These are phyloP conservation scores for Lomographa bimaculata DNA, from an alignment of 2,888 invertebrate species.

Conservation along the genomic window DNA sequence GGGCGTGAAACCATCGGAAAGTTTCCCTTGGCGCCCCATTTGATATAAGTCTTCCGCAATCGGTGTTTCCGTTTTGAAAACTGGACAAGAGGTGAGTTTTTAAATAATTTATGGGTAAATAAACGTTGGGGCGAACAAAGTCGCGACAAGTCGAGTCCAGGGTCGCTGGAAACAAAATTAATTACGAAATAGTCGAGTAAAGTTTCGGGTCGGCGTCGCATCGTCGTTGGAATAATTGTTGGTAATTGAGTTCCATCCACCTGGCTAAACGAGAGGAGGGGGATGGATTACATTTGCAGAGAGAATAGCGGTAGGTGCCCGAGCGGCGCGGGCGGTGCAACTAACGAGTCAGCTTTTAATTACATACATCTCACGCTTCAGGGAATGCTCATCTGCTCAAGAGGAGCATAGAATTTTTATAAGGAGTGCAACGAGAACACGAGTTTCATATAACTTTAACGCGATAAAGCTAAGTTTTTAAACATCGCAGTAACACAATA, in stretches of 20 bases:
- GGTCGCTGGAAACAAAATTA: constrained; percentile 71
- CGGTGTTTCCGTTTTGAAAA: constrained; percentile 42
- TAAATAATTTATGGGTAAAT: constrained; percentile 49
- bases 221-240: constrained; percentile 71
- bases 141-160: constrained; percentile 46
- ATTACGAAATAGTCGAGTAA: constrained; percentile 72
- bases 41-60: constrained; percentile 61
- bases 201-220: constrained; percentile 67
- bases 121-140: constrained; percentile 42
- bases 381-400: constrained; percentile 34
- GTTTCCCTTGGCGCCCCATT: constrained; percentile 71
- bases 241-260: constrained; percentile 75
- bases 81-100: constrained; percentile 39
- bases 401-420: constrained; percentile 34
- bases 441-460: constrained; percentile 14
- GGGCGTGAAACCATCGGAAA: constrained; percentile 73
- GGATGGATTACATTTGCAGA: constrained; percentile 46
- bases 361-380: constrained; percentile 40
- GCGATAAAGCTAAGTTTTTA: constrained; percentile 5
- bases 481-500: constrained; percentile 1
- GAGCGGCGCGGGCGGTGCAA: constrained; percentile 32
- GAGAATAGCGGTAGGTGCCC: constrained; percentile 31
- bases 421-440: constrained; percentile 17
- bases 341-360: constrained; percentile 51
- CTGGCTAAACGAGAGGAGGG: constrained; percentile 50